Evolutionary conservation across 30 jellyfish, hydroid and myxozoan genomes (phyloP), one percentile per base, ranked within the genome.

Genomic region (Cassiopea andromeda): DNA sequence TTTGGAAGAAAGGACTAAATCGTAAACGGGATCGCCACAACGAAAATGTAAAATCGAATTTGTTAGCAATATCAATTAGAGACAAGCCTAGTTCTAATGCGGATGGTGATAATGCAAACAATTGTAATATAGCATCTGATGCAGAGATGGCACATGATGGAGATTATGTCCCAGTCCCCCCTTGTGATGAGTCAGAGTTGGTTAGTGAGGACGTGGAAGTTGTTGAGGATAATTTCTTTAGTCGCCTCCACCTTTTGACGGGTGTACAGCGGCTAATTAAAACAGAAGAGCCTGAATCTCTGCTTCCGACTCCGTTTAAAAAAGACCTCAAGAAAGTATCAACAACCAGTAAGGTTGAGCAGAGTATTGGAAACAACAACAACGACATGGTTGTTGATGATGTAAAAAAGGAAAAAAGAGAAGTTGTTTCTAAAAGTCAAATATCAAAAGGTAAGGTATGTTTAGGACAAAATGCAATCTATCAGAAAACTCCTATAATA

Each of bases 161-260:
- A 59, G 27, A 46, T 1, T 82, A 3, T 73, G 67, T 78, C 18
- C 90, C 90, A 3, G 90, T 82, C 12, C 90, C 90, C 46, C 90
- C 90, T 7, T 69, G 90, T 46, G 64, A 67, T 44, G 90, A 82
- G 75, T 19, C 90, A 44, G 90, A 82, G 27, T 58, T 47, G 1
- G 70, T n/a, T 1, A 64, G 45, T 44, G 82, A 66, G 38, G 47
- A 7, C 3, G 61, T 75, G 69, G 69, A 75, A 75, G 83, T 64
- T 64, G 73, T 64, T 17, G 73, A 64, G 27, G 27, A 64, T 64
- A 64, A 64, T 17, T 5, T 64, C 38, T 64, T 64, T 17, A 64
- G 73, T 27, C 73, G 73, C 43, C 73, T 64, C 43, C 73, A 64
- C 6, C 38, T 27, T 27, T 13, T 64, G 27, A 5, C 15, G 19